These are phyloP conservation scores for Orchesella cincta DNA, from an alignment of 1,140 invertebrate species.

Conservation along the genomic window DNA sequence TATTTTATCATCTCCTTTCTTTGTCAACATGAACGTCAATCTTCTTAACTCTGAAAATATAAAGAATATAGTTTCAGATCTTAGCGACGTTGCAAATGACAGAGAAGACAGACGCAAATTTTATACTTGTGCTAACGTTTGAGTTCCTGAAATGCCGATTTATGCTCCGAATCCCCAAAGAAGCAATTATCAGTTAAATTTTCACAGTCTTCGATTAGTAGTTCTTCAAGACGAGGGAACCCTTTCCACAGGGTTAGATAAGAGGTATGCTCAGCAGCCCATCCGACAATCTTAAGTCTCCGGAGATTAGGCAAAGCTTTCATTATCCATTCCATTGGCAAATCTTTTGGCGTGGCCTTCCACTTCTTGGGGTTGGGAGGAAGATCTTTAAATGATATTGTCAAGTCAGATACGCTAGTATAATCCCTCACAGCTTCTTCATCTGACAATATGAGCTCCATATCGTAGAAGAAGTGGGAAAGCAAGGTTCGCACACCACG, in stretches of 20 bases:
- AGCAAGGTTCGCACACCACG: not conserved
- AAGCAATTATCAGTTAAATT: not conserved
- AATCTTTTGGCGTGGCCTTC: constrained; percentile 8
- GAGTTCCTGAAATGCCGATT: too few relatives aligned
- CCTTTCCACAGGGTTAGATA: not conserved
- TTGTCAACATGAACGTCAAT: not conserved
- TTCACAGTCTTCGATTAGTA: not conserved
- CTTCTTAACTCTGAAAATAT: not conserved
- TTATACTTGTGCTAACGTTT: too few relatives aligned
- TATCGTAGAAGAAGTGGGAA: constrained; percentile 11
- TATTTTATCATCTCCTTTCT: not conserved
- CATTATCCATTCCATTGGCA: not conserved
- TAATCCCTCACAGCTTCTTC: not conserved
- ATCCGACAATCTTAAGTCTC: not conserved
- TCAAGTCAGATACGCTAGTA: not conserved
- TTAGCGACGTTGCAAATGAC: too few relatives aligned
- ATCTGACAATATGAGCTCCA: not conserved
- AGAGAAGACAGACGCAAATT: too few relatives aligned
- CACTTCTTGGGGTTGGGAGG: not conserved
- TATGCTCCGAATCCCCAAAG: too few relatives aligned
- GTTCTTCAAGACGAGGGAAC: not conserved
- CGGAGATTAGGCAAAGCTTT: not conserved
- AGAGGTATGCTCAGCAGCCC: not conserved
- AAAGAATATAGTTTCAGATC: too few relatives aligned
- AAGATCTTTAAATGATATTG: not conserved